These are phyloP conservation scores for Novumbra hubbsi DNA, from an alignment of 2,797 vertebrate genomes.

Conservation along the genomic window DNA sequence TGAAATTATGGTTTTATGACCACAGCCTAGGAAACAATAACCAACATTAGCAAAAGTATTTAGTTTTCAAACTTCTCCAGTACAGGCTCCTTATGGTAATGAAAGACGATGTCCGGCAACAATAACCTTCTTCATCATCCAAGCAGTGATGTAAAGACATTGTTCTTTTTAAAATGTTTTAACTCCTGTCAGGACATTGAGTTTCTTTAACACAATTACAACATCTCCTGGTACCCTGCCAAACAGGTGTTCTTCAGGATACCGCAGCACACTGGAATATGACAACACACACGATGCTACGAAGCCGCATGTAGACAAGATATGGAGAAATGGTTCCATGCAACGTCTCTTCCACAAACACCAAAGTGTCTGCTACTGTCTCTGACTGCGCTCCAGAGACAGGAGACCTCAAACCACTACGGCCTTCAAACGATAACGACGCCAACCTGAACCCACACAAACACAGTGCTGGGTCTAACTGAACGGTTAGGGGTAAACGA, in stretches of 20 bases:
- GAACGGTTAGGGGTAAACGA: too few relatives aligned
- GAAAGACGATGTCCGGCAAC: too few relatives aligned
- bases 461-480: too few relatives aligned
- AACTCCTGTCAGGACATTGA: not conserved
- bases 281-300: not conserved
- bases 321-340: not conserved
- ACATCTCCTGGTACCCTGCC: not conserved
- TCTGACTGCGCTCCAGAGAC: not conserved
- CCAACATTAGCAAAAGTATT: too few relatives aligned
- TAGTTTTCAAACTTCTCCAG: too few relatives aligned
- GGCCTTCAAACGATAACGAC: conserved; percentile 40
- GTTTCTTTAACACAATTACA: not conserved
- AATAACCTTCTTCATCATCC: too few relatives aligned
- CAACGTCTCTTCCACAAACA: not conserved
- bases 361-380: not conserved
- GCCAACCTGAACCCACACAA: conserved; percentile 31
- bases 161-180: too few relatives aligned
- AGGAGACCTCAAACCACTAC: not conserved
- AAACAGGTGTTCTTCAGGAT: not conserved
- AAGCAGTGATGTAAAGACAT: too few relatives aligned
- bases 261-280: not conserved
- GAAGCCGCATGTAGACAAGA: not conserved
- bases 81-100: too few relatives aligned
- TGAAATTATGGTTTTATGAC: too few relatives aligned
- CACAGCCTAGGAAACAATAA: too few relatives aligned